phyloP scores from a whole-genome alignment of 2,888 invertebrate species.

The Hedya salicella region DNA sequence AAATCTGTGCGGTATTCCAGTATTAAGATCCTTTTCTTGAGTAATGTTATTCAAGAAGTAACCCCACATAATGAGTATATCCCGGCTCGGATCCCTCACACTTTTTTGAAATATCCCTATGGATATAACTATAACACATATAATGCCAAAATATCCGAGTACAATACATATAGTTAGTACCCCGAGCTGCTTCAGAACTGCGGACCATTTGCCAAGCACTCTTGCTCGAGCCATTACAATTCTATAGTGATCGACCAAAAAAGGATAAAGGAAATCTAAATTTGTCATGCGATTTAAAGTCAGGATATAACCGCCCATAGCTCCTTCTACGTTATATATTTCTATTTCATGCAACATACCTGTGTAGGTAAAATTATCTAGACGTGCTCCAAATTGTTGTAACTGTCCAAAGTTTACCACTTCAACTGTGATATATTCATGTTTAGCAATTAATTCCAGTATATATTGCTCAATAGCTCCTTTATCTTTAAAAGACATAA shows the following conservation, averaged over 20 bases:
- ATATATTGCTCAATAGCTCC: slow-evolving; percentile 51
- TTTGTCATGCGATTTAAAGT: slow-evolving; percentile 9
- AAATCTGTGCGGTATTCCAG: slow-evolving; percentile 49
- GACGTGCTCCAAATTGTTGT: slow-evolving; percentile 52
- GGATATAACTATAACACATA: slow-evolving; percentile 46
- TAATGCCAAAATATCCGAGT: slow-evolving; percentile 48
- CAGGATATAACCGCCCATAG: slow-evolving; percentile 51
- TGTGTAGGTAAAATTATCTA: slow-evolving; percentile 45
- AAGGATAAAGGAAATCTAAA: slow-evolving; percentile 44
- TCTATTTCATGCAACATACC: slow-evolving; percentile 50
- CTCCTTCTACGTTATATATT: slow-evolving; percentile 53
- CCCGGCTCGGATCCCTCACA: slow-evolving; percentile 47
- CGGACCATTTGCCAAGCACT: slow-evolving; percentile 42
- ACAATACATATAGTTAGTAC: slow-evolving; percentile 25
- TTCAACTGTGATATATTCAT: slow-evolving; percentile 48
- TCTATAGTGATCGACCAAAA: slow-evolving; percentile 42
- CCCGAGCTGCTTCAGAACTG: slow-evolving; percentile 41
- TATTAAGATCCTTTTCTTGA: slow-evolving; percentile 44
- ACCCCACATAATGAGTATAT: slow-evolving; percentile 54
- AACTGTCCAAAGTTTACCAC: slow-evolving; percentile 47
- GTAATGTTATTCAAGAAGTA: slow-evolving; percentile 53
- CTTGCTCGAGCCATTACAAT: slow-evolving; percentile 38
- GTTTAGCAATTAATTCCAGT: slow-evolving; percentile 49
- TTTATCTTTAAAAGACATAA: slow-evolving; percentile 48
- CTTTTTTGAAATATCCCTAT: slow-evolving; percentile 50